Conservation (phyloP, 2,797 vertebrate genomes). For the Cirrhinus mrigala region DNA sequence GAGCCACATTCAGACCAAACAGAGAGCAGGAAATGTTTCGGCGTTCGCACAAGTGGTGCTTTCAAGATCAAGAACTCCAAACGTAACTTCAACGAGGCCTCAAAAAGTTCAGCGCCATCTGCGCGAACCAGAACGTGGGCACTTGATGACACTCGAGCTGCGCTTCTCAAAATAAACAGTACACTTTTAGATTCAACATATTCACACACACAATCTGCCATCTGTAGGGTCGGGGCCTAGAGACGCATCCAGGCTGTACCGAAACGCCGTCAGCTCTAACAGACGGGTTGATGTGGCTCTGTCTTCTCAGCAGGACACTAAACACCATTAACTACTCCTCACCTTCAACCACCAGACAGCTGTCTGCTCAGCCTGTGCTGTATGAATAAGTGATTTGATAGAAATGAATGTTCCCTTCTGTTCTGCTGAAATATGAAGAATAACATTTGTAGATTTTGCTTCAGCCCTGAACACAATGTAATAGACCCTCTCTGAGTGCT, state of each 20-base stretch:
- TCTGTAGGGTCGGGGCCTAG: not conserved
- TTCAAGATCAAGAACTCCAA: slow-evolving; percentile 21
- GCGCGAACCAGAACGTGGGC: not conserved
- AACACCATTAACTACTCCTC: slow-evolving; percentile 65
- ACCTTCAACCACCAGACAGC: slow-evolving; percentile 50
- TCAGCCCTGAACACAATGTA: not conserved
- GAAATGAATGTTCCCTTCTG: slow-evolving; percentile 9
- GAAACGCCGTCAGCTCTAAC: slow-evolving; percentile 51
- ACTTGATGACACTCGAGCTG: slow-evolving; percentile 22
- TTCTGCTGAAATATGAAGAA: slow-evolving; percentile 13
- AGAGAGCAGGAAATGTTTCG: slow-evolving; percentile 16
- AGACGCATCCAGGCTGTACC: not conserved
- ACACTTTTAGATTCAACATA: slow-evolving; percentile 22
- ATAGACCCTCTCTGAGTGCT: not conserved
- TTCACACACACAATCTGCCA: slow-evolving; percentile 28
- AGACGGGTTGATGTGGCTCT: slow-evolving; percentile 50
- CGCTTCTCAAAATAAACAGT: slow-evolving; percentile 35
- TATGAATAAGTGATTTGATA: slow-evolving; percentile 31
- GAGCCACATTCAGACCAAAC: slow-evolving; percentile 26
- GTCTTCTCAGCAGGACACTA: slow-evolving; percentile 56
- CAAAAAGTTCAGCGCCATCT: slow-evolving; percentile 5
- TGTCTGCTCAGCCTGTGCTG: slow-evolving; percentile 38
- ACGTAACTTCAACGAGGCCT: not conserved
- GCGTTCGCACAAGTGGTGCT: slow-evolving; percentile 12
- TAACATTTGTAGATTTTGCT: not conserved